phyloP scores from a whole-genome alignment of 1,140 invertebrate species.

The Drosophila micromelanica region DNA sequence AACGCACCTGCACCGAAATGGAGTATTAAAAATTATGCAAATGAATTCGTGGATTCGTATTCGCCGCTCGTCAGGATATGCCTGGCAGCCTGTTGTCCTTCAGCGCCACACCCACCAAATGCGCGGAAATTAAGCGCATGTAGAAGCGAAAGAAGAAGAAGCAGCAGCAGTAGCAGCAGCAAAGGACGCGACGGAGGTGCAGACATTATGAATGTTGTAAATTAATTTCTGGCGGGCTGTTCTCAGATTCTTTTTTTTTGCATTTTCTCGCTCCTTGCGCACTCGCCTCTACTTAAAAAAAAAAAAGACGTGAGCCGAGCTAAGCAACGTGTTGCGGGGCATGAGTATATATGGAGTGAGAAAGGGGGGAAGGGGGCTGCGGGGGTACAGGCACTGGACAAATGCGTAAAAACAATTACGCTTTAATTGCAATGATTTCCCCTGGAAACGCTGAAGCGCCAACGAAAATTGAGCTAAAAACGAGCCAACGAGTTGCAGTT shows the following conservation, averaged over 20 bases:
- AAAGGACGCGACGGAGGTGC: constrained; percentile 21
- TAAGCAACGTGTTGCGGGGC: constrained; percentile 40
- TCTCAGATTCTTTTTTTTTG: not conserved
- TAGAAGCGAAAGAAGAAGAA: constrained; percentile 26
- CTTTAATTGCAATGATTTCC: constrained; percentile 80
- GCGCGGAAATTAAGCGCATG: constrained; percentile 73
- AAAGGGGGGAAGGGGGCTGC: not conserved
- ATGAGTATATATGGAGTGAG: not conserved
- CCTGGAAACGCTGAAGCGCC: constrained; percentile 31
- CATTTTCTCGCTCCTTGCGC: not conserved
- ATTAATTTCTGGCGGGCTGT: constrained; percentile 58
- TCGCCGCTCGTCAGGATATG: constrained; percentile 36
- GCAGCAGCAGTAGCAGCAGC: not conserved
- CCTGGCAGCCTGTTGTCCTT: constrained; percentile 45
- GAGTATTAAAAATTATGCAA: constrained; percentile 83
- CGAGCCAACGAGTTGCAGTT: constrained; percentile 21
- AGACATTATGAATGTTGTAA: constrained; percentile 76
- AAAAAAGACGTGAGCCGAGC: constrained; percentile 63
- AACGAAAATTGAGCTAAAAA: constrained; percentile 51
- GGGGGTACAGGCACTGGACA: constrained; percentile 47
- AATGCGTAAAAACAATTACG: constrained; percentile 78
- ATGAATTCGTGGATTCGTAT: constrained; percentile 74
- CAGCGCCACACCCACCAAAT: constrained; percentile 58
- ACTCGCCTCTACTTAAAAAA: constrained; percentile 49
- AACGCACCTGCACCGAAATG: constrained; percentile 75